A percentile compares a stretch with the other conserved stretches of the same genome.
These are phyloP conservation scores for Eucriotettix oculatus DNA, from an alignment of 2,888 invertebrate species.

Conservation along the genomic window DNA sequence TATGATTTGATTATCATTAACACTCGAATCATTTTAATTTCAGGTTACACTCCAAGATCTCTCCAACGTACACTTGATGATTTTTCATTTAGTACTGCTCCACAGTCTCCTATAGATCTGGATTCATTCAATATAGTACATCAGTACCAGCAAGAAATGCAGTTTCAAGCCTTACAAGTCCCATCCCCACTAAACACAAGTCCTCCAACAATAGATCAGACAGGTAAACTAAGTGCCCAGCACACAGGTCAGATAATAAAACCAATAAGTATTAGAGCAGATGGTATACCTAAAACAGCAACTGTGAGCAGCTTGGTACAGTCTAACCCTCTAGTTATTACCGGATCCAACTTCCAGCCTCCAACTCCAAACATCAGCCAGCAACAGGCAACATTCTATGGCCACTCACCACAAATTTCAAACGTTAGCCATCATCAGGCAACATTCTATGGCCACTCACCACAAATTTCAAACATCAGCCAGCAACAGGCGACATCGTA, in stretches of 20 bases:
- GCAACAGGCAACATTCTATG: no score
- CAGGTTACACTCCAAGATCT: background rate
- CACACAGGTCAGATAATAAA: background rate
- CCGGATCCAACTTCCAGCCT: background rate
- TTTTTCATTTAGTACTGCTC: slow-evolving; percentile 10
- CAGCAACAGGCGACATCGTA: no score
- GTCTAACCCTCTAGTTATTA: background rate
- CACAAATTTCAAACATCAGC: no score
- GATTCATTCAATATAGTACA: slow-evolving; percentile 10
- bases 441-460: no score
- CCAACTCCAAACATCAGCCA: no score
- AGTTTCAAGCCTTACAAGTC: background rate
- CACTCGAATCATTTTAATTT: background rate
- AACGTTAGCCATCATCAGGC: no score
- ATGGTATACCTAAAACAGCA: background rate
- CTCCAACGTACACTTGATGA: background rate
- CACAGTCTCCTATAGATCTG: slow-evolving; percentile 9
- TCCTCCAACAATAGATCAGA: background rate
- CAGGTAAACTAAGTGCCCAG: background rate
- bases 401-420: no score
- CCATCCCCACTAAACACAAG: background rate
- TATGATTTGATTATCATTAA: no score
- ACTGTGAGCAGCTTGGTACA: background rate
- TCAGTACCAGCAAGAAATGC: slow-evolving; percentile 7
- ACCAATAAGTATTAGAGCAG: background rate